phyloP scores from a whole-genome alignment of 2,113 vertebrate species.

The Nymphicus hollandicus region DNA sequence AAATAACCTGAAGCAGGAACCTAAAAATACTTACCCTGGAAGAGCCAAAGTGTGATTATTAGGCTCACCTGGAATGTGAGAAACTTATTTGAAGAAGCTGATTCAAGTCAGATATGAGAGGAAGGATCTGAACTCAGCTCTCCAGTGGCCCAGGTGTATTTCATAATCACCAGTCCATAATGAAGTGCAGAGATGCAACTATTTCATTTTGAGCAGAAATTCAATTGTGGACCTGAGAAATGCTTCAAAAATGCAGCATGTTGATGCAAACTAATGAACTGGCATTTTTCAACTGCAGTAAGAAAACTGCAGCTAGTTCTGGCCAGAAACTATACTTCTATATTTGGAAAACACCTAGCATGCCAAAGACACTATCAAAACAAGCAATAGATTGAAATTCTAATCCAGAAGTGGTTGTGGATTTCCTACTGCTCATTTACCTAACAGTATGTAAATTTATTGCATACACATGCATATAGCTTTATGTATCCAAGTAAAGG shows the following conservation, averaged over 20 bases:
- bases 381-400: not conserved
- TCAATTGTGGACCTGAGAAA: constrained; percentile 48
- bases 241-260: constrained; percentile 32
- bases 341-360: constrained; percentile 36
- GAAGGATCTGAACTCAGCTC: constrained; percentile 23
- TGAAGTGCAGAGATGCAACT: constrained; percentile 50
- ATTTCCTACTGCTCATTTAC: constrained; percentile 34
- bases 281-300: constrained; percentile 25
- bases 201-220: constrained; percentile 53
- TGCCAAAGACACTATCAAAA: constrained; percentile 40
- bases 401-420: constrained; percentile 29
- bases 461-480: not conserved
- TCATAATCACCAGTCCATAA: constrained; percentile 57
- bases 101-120: constrained; percentile 39
- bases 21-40: not conserved
- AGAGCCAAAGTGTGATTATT: not conserved
- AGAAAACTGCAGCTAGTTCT: constrained; percentile 47
- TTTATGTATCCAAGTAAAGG: not conserved
- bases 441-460: not conserved
- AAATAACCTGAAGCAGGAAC: constrained; percentile 4
- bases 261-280: constrained; percentile 60
- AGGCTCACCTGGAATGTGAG: constrained; percentile 32
- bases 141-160: constrained; percentile 56
- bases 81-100: constrained; percentile 43
- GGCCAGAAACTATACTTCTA: constrained; percentile 33